phyloP scores from a whole-genome alignment of 2,797 vertebrate genomes.

The Channallabes apus region DNA sequence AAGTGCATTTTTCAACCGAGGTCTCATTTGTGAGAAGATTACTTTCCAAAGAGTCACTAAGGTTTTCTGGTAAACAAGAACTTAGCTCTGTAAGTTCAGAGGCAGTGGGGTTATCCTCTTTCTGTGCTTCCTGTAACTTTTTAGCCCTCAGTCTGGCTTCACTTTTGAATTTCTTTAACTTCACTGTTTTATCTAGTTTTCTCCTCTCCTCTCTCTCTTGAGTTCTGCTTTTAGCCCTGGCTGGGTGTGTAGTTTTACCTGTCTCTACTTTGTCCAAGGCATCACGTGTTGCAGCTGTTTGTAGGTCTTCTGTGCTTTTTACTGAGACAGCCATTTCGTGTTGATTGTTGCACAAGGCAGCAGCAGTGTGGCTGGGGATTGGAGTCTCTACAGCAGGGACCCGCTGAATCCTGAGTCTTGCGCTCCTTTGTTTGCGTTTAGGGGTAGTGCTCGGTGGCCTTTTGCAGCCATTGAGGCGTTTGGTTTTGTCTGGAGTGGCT shows the following conservation, averaged over 20 bases:
- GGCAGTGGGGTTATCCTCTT: conserved; percentile 52
- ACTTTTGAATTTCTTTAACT: conserved; percentile 87
- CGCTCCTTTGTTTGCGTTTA: conserved; percentile 85
- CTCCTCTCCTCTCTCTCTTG: conserved; percentile 80
- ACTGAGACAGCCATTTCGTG: conserved; percentile 60
- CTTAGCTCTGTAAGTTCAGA: conserved; percentile 62
- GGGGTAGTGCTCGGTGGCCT: conserved; percentile 76
- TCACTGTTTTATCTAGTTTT: conserved; percentile 79
- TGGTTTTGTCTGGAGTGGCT: conserved; percentile 75
- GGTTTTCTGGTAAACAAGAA: conserved; percentile 58
- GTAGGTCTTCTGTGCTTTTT: conserved; percentile 74
- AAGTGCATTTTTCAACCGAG: conserved; percentile 77
- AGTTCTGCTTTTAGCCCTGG: conserved; percentile 73
- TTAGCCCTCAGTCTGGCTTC: conserved; percentile 85
- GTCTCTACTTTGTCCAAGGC: conserved; percentile 70
- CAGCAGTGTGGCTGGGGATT: conserved; percentile 70
- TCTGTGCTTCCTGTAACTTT: conserved; percentile 73
- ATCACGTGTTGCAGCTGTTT: conserved; percentile 67
- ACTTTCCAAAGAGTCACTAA: conserved; percentile 52
- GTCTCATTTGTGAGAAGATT: conserved; percentile 44
- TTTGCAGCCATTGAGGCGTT: conserved; percentile 77
- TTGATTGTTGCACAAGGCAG: conserved; percentile 70
- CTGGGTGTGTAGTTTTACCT: conserved; percentile 64
- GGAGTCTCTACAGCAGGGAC: conserved; percentile 80
- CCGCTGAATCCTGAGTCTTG: conserved; percentile 84